These are phyloP conservation scores for Hystrix cristata DNA, from an alignment of 2,113 vertebrate genomes.

Conservation along the genomic window DNA sequence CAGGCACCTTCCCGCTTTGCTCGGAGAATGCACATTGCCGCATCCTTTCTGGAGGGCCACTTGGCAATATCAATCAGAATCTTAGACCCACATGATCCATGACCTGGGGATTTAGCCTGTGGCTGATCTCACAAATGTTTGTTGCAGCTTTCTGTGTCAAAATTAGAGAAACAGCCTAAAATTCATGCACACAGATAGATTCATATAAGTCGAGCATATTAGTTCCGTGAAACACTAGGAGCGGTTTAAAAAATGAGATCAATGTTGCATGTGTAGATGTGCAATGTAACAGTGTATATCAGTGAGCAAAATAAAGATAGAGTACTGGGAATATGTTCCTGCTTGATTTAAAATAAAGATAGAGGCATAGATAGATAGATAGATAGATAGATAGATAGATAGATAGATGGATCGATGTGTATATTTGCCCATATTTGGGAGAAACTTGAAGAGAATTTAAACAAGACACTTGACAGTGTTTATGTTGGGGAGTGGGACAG, in stretches of 20 bases:
- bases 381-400: too few species aligned
- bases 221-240: not conserved
- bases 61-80: not conserved
- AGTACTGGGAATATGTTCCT: not conserved
- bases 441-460: not conserved
- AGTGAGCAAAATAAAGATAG: not conserved
- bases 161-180: not conserved
- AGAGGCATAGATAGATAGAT: too few species aligned
- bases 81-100: not conserved
- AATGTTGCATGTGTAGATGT: not conserved
- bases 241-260: not conserved
- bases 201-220: too few species aligned
- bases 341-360: not conserved
- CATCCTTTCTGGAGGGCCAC: not conserved
- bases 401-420: too few species aligned
- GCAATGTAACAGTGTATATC: fast-evolving
- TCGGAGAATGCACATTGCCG: not conserved
- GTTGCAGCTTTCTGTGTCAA: not conserved
- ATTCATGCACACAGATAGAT: not conserved
- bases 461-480: not conserved
- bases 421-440: not conserved
- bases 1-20: fast-evolving
- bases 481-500: not conserved
- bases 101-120: not conserved
- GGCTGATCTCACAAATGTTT: not conserved